Conservation (phyloP, 2,888 invertebrate species). For the Diarsia brunnea region DNA sequence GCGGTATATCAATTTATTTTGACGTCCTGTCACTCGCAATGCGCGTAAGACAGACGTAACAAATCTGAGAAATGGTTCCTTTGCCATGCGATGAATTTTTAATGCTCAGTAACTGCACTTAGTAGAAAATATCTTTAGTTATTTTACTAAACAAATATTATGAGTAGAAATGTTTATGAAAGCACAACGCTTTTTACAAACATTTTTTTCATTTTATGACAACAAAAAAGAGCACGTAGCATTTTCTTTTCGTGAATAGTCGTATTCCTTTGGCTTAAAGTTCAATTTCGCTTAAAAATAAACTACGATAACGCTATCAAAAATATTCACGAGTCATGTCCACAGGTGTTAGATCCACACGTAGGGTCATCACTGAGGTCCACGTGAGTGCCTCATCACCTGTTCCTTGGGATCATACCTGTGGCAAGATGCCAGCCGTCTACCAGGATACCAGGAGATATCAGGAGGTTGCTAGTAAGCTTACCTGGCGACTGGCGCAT, state of each 20-base stretch:
- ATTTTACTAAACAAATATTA: constrained; percentile 14
- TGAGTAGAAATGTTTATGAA: constrained; percentile 22
- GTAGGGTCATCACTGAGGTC: constrained; percentile 79
- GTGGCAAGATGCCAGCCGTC: constrained; percentile 90
- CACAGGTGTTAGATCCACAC: constrained; percentile 52
- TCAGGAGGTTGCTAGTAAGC: constrained; percentile 73
- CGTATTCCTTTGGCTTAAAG: constrained; percentile 40
- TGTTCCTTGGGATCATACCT: constrained; percentile 88
- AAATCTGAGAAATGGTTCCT: constrained; percentile 37
- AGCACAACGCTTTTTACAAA: neutral
- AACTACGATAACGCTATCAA: constrained; percentile 25
- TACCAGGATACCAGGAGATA: constrained; percentile 83
- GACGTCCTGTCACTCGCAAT: constrained; percentile 56
- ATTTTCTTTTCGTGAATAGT: neutral
- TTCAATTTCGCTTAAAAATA: constrained; percentile 25
- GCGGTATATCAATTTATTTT: constrained; percentile 62
- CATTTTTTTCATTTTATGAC: constrained; percentile 12
- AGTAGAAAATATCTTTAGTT: constrained; percentile 2
- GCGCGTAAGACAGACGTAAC: constrained; percentile 22
- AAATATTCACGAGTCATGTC: constrained; percentile 36
- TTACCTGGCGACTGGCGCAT: constrained; percentile 89
- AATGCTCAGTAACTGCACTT: constrained; percentile 13
- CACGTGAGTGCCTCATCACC: constrained; percentile 81
- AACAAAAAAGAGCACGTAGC: neutral
- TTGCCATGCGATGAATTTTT: constrained; percentile 12